Base-by-base conservation (phyloP, 2,888 invertebrate species). In the Agapostemon virescens region DNA sequence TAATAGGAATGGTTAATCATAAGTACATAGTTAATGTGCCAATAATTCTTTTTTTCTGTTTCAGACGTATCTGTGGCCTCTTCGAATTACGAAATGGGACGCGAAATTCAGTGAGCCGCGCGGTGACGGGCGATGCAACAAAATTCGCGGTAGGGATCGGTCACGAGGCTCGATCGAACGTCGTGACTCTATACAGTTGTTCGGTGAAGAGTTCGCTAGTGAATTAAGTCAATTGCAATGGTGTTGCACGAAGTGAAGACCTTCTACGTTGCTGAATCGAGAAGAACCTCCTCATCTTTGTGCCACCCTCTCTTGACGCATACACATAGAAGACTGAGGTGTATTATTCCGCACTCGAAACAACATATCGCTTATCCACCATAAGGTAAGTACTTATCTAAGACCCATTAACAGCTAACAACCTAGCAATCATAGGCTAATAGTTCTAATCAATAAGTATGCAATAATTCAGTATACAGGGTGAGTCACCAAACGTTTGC, bases 281-380 rank as follows among this genome's bases (percentile, higher is more conserved):
- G 83, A 86, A 72, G 82, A 84, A 87, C 82, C 72, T 84, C 82
- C 84, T 84, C 85, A 72, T 77, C 76, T 70, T 82, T 80, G 74
- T 82, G 82, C 78, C 80, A 77, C 69, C 80, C 73, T 73, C 75
- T 80, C 69, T 83, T 71, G 83, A 85, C 84, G 81, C 73, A 82
- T 82, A 83, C 82, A 78, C 81, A 86, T 85, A 85, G 88, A 88
- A 88, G 89, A 89, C 88, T 87, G 89, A 90, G 88, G 86, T 88
- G 89, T 85, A 84, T 88, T 78, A 88, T 88, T 82, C 86, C 83
- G 82, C 89, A 88, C 85, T 88, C 85, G 82, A 85, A 90, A 89
- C 87, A 88, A 90, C 91, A 89, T 90, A 90, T 90, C 90, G 90
- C 90, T 89, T 89, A 90, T 88, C 90, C 88, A 88, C 90, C 90